Evolutionary conservation across 2,113 vertebrate genomes (phyloP).

Genomic region (Falcunculus frontatus): DNA sequence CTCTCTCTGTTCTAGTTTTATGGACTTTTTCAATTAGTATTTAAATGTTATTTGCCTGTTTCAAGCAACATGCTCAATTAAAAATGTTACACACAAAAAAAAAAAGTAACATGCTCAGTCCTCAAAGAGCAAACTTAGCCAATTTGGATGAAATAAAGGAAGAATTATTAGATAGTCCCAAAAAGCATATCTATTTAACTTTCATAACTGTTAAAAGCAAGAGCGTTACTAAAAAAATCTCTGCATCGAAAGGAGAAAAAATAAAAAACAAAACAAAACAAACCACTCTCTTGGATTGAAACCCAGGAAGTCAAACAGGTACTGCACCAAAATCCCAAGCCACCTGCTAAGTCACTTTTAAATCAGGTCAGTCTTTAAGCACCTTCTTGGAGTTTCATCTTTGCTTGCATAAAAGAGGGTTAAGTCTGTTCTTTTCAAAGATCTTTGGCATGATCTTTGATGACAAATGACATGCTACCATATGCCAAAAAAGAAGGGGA

Average conservation of each 20-base stretch:
- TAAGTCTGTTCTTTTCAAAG: conserved; percentile 40
- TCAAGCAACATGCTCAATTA: background rate
- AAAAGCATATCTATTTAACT: background rate
- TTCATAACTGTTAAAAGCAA: background rate
- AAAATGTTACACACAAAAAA: background rate
- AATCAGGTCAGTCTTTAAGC: background rate
- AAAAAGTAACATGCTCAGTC: background rate
- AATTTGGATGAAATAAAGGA: background rate
- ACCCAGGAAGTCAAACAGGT: background rate
- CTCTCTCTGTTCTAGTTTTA: background rate
- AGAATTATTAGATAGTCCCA: background rate
- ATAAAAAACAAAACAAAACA: background rate
- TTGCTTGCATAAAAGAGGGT: conserved; percentile 43
- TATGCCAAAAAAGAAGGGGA: conserved; percentile 52
- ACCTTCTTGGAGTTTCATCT: conserved; percentile 8
- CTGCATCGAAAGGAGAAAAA: background rate
- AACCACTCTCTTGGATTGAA: background rate
- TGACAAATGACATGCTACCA: conserved; percentile 57
- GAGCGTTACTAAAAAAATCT: background rate
- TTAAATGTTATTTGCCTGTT: background rate
- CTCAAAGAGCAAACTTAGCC: background rate
- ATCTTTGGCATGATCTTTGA: conserved; percentile 52
- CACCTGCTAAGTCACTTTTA: background rate
- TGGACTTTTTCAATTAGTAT: background rate
- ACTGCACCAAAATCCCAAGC: background rate